Evolutionary conservation across 2,113 vertebrate species (phyloP).

Genomic region (Cynoglossus semilaevis): DNA sequence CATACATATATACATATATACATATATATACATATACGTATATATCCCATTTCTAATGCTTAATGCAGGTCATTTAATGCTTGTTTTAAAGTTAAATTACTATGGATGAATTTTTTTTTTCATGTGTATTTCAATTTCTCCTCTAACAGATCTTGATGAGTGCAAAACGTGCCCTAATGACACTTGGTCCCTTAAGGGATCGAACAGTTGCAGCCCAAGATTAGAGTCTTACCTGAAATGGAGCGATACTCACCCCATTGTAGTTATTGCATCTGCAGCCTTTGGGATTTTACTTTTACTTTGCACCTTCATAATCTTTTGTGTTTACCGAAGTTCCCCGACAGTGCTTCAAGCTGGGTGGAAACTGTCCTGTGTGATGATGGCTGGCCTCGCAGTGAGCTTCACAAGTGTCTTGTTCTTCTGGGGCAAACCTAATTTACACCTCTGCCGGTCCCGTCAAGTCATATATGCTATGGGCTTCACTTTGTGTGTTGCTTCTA

Average conservation of each 20-base stretch:
- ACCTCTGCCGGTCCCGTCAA: constrained; percentile 66
- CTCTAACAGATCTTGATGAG: constrained; percentile 47
- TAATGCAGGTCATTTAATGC: too few relatives aligned
- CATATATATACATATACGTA: too few relatives aligned
- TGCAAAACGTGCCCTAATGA: constrained; percentile 55
- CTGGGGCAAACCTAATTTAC: constrained; percentile 54
- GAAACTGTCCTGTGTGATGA: constrained; percentile 58
- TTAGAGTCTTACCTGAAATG: constrained; percentile 52
- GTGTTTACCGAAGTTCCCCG: constrained; percentile 35
- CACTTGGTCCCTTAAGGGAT: constrained; percentile 50
- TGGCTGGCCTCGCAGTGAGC: constrained; percentile 60
- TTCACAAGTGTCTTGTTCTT: constrained; percentile 64
- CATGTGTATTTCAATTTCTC: not conserved
- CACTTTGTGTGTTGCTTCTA: constrained; percentile 70
- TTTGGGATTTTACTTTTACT: constrained; percentile 58
- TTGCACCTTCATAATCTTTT: constrained; percentile 41
- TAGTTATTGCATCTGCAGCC: constrained; percentile 37
- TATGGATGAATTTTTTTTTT: not conserved
- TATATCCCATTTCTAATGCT: too few relatives aligned
- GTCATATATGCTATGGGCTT: constrained; percentile 69
- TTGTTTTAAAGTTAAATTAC: too few relatives aligned
- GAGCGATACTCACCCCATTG: constrained; percentile 53
- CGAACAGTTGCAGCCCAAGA: constrained; percentile 26
- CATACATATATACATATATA: too few relatives aligned
- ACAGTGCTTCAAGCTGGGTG: constrained; percentile 59